A percentile compares a stretch with the other conserved stretches of the same genome.
phyloP scores from a whole-genome alignment of 2,888 invertebrate genomes.

The Alviniconcha strummeri region DNA sequence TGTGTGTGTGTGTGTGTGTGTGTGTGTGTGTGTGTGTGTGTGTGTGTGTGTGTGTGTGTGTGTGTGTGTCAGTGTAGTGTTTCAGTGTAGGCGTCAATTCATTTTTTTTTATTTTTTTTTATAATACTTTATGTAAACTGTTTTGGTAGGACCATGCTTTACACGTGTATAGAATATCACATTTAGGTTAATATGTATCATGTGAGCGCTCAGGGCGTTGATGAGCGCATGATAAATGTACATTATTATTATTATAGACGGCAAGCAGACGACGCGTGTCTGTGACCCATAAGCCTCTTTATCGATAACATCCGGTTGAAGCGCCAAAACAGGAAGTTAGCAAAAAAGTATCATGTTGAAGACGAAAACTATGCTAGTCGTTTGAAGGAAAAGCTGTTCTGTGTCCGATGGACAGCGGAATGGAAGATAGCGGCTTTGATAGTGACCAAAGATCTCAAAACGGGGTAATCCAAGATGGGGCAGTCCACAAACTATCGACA shows the following conservation, averaged over 20 bases:
- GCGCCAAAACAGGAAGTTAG: slow-evolving; percentile 17
- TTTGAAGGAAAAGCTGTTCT: slow-evolving; percentile 4
- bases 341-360: slow-evolving; percentile 5
- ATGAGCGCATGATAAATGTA: too few relatives aligned
- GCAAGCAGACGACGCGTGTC: not conserved
- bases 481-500: slow-evolving; percentile 2
- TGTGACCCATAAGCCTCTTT: not conserved
- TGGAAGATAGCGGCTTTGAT: slow-evolving; percentile 70
- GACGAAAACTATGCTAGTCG: slow-evolving; percentile 18
- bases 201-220: too few relatives aligned
- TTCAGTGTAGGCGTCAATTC: not conserved
- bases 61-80: not conserved
- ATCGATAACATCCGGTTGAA: slow-evolving; percentile 24
- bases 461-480: slow-evolving; percentile 21
- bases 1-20: too few relatives aligned
- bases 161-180: too few relatives aligned
- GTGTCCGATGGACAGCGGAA: slow-evolving; percentile 54
- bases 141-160: too few relatives aligned
- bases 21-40: not conserved
- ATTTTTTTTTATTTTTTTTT: not conserved
- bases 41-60: not conserved
- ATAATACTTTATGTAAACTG: too few relatives aligned
- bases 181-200: too few relatives aligned
- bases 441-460: slow-evolving; percentile 64
- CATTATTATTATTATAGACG: not conserved